Evolutionary conservation across 2,113 vertebrate species (phyloP), one percentile per base, ranked within the genome.

Genomic region (Murina feae): DNA sequence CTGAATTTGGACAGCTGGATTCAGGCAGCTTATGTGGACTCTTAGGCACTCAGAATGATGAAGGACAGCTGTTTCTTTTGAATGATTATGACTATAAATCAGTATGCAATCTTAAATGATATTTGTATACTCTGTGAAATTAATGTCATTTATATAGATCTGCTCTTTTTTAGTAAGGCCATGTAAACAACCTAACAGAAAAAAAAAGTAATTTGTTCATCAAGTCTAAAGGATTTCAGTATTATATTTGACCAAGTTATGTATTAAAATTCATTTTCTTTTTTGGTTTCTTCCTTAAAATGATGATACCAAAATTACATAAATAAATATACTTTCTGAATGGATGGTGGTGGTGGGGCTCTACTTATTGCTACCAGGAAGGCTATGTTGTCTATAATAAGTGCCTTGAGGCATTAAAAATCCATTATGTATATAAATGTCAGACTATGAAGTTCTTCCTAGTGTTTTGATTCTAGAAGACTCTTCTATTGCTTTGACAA

Each of bases 331-430:
- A 60, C 13, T 82, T 83, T 84, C 20, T 53, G 53, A 91, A 17
- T 74, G 13, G 17, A 60, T 60, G 69, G 69, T 14, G 65, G 21
- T 71, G 69, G 23, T 4, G 65, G 25, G 49, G 71, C 18, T 71
- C 39, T 63, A 66, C 32, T 92, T 89, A 86, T 25, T 76, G 28
- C 5, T 71, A n/a, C 18, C 13, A 81, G 44, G 60, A 90, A 93
- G 32, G 8, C 30, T 81, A 16, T 68, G 28, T 79, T 90, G 37
- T 66, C 49, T 86, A n/a, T 66, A 81, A 18, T 86, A 89, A 68
- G 14, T 58, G 9, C 83, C 63, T 89, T 86, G 28, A 89, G 83
- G 79, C 30, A 91, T 69, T 86, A 86, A 86, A 91, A 95, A 55
- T 60, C 4, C 14, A 63, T 93, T 79, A 28, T 25, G 1, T 68